A percentile compares a stretch with the other conserved stretches of the same genome.
These are phyloP conservation scores for Saccostrea echinata DNA, from an alignment of 1,140 invertebrate genomes.

Conservation along the genomic window DNA sequence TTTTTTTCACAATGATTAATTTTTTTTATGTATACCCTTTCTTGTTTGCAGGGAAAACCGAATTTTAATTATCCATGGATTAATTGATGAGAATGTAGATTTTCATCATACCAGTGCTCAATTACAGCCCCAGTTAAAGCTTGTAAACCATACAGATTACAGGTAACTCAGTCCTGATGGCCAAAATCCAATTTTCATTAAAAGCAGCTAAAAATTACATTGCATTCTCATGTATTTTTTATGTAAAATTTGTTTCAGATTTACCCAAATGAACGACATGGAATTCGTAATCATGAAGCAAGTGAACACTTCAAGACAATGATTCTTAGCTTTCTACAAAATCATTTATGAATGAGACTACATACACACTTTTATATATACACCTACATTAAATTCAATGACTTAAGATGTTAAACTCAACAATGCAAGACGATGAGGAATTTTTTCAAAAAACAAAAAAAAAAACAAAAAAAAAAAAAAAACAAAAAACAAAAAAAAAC, in stretches of 20 bases:
- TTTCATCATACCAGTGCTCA: conserved; percentile 95
- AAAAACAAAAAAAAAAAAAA: no score
- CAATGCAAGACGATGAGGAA: no score
- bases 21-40: background rate
- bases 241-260: conserved; percentile 81
- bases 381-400: no score
- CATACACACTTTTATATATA: no score
- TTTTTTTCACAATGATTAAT: background rate
- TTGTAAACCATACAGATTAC: conserved; percentile 94
- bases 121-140: conserved; percentile 93
- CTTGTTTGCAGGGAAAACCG: conserved; percentile 88
- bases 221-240: no score
- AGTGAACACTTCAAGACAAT: conserved; percentile 98
- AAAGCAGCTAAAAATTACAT: no score
- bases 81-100: conserved; percentile 99
- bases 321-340: conserved; percentile 92
- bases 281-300: conserved; percentile 93
- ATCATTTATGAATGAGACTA: conserved; percentile 23
- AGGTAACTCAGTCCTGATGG: conserved; percentile 81
- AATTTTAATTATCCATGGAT: conserved; percentile 97
- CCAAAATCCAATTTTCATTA: no score
- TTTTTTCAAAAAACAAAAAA: no score
- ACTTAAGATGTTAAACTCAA: no score
- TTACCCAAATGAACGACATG: conserved; percentile 97
- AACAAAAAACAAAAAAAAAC: no score